Percentiles rank a stretch among this genome's conserved stretches.
These are phyloP conservation scores for Hystrix cristata DNA, from an alignment of 2,113 vertebrate species.

Conservation along the genomic window DNA sequence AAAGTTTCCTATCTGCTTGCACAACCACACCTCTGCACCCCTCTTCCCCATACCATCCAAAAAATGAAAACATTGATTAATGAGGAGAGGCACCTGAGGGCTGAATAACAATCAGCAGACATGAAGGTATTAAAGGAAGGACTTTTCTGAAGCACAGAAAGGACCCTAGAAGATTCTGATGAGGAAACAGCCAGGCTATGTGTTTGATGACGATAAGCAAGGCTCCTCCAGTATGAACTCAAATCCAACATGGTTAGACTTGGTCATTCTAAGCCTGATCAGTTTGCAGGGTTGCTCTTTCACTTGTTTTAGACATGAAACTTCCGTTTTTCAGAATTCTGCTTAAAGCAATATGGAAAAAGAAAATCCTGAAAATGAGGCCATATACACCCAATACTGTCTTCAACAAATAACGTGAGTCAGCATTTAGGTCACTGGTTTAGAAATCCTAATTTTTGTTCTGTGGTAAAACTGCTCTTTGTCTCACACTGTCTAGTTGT, in stretches of 20 bases:
- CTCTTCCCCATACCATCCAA: neutral
- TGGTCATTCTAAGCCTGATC: neutral
- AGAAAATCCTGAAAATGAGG: neutral
- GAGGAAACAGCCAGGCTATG: neutral
- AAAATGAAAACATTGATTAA: neutral
- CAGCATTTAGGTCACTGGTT: neutral
- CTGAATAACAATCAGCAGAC: neutral
- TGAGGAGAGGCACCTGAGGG: neutral
- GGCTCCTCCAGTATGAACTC: neutral
- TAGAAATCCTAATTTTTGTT: constrained; percentile 16
- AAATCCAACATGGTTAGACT: neutral
- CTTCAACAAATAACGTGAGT: neutral
- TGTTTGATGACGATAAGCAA: neutral
- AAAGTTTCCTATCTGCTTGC: neutral
- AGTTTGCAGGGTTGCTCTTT: neutral
- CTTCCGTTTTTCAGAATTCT: constrained; percentile 18
- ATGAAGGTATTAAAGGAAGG: accelerated
- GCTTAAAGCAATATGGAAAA: neutral
- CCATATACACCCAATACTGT: neutral
- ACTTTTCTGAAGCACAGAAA: neutral
- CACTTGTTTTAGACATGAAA: neutral
- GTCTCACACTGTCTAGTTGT: neutral
- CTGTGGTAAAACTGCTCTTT: neutral
- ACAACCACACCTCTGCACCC: neutral
- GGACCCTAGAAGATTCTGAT: neutral